These are phyloP conservation scores for Etia nguti DNA, from an alignment of 2,113 vertebrate genomes.

Conservation along the genomic window DNA sequence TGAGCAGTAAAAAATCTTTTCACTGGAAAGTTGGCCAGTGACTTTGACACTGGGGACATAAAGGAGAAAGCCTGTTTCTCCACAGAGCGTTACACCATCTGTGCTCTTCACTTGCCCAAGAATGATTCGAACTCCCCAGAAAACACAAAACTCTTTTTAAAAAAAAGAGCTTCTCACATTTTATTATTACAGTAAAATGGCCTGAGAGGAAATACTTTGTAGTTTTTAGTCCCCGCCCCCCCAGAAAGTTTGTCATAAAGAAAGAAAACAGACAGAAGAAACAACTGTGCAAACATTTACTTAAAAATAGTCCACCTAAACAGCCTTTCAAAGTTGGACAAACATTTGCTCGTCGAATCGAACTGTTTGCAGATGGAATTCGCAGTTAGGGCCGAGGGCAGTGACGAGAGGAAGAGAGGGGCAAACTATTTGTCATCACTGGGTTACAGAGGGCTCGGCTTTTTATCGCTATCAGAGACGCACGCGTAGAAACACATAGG, in stretches of 20 bases:
- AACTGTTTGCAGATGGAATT: constrained; percentile 75
- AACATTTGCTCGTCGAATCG: constrained; percentile 68
- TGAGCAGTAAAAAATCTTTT: constrained; percentile 65
- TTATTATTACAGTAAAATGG: not conserved
- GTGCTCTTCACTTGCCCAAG: constrained; percentile 6
- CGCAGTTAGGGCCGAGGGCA: constrained; percentile 47
- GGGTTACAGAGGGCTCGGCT: constrained; percentile 51
- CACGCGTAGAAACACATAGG: not conserved
- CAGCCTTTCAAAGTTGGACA: constrained; percentile 42
- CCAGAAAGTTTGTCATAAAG: not conserved
- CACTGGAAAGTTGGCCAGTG: constrained; percentile 38
- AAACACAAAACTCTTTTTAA: constrained; percentile 4
- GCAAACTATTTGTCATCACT: constrained; percentile 66
- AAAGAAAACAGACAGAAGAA: constrained; percentile 33
- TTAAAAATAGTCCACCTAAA: constrained; percentile 50
- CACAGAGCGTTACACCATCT: constrained; percentile 41
- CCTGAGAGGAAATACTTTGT: not conserved
- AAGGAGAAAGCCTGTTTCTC: constrained; percentile 23
- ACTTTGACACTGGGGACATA: constrained; percentile 41
- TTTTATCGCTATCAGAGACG: constrained; percentile 52
- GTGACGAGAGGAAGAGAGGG: constrained; percentile 45
- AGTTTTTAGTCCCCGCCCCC: not conserved
- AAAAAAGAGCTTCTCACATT: constrained; percentile 1
- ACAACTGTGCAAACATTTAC: constrained; percentile 52
- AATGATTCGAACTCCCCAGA: not conserved